phyloP scores from a whole-genome alignment of 2,888 invertebrate species.

The Carabus problematicus region DNA sequence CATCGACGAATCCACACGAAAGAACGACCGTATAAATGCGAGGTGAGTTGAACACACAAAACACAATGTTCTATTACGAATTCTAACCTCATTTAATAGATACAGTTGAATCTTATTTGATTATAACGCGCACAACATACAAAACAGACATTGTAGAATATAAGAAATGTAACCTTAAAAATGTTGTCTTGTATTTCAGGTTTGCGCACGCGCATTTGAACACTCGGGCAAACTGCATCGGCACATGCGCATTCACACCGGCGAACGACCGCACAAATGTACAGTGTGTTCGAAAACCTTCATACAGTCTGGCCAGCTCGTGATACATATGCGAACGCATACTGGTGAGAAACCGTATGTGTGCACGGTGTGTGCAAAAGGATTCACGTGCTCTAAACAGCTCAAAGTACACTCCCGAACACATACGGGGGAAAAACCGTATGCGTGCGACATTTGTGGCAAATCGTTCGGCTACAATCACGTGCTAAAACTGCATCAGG shows the following conservation, averaged over 20 bases:
- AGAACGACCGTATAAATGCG: constrained; percentile 89
- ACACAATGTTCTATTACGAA: too few species aligned
- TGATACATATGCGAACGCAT: constrained; percentile 89
- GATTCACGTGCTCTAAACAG: constrained; percentile 91
- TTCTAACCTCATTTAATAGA: too few species aligned
- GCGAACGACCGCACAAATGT: constrained; percentile 89
- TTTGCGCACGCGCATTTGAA: constrained; percentile 85
- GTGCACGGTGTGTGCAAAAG: constrained; percentile 82
- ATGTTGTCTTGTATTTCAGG: constrained; percentile 18
- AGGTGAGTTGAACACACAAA: constrained; percentile 61
- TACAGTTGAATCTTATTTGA: too few species aligned
- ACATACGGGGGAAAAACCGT: constrained; percentile 90
- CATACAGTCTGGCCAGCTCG: constrained; percentile 89
- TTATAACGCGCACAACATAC: too few species aligned
- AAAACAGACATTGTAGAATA: too few species aligned
- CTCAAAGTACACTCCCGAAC: constrained; percentile 90
- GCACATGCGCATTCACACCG: constrained; percentile 90
- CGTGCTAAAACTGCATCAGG: constrained; percentile 82
- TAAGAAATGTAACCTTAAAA: too few species aligned
- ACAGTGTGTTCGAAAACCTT: constrained; percentile 88
- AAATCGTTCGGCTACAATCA: constrained; percentile 92
- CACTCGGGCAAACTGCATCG: constrained; percentile 90
- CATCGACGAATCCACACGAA: constrained; percentile 90
- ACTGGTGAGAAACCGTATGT: constrained; percentile 87
- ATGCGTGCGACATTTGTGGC: constrained; percentile 89